Evolutionary conservation across 2,888 invertebrate genomes (phyloP).

Genomic region (Charanyca ferruginea): DNA sequence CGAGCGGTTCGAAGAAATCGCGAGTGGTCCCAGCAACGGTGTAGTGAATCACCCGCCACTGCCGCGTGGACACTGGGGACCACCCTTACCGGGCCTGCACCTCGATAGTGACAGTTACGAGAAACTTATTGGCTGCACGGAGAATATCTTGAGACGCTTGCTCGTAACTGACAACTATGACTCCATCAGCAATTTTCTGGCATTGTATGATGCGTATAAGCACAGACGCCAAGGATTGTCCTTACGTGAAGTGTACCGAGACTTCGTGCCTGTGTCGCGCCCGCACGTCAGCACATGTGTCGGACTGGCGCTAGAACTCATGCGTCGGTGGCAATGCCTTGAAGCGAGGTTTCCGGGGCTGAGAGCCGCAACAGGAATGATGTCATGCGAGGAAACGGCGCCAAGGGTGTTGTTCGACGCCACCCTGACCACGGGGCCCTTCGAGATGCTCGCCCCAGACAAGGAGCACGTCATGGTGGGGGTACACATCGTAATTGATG

Average conservation of each 20-base stretch:
- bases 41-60: conserved; percentile 88
- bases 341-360: conserved; percentile 93
- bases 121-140: conserved; percentile 1
- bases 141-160: conserved; percentile 93
- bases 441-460: conserved; percentile 92
- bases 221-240: conserved; percentile 84
- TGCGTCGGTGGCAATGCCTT: conserved; percentile 91
- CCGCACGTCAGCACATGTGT: conserved; percentile 96
- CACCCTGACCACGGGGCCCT: conserved; percentile 89
- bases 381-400: conserved; percentile 97
- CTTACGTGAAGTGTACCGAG: conserved; percentile 93
- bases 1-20: conserved; percentile 72
- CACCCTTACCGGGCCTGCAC: conserved; percentile 45
- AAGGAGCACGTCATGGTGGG: conserved; percentile 97
- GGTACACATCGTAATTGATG: conserved; percentile 93
- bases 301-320: conserved; percentile 94
- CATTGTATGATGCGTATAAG: conserved; percentile 92
- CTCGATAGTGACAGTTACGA: neutral
- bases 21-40: conserved; percentile 71
- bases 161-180: conserved; percentile 96
- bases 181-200: conserved; percentile 95
- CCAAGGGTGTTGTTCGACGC: conserved; percentile 77
- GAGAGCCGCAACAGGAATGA: conserved; percentile 91
- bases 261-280: conserved; percentile 94
- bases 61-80: conserved; percentile 91